phyloP scores from a whole-genome alignment of 2,888 invertebrate species.

The Polylopha cassiicola region DNA sequence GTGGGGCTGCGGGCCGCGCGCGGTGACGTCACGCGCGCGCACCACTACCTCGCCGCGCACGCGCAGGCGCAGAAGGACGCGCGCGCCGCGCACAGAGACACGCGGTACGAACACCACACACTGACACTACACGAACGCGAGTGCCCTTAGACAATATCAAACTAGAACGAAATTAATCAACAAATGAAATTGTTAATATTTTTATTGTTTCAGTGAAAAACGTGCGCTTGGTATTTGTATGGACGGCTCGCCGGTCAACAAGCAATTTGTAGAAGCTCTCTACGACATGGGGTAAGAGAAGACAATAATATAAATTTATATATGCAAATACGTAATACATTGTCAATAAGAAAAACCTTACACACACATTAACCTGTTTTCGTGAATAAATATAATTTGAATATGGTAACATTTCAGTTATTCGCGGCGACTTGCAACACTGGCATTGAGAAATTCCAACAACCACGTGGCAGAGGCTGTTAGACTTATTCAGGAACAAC shows the following conservation, averaged over 20 bases:
- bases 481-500: constrained; percentile 79
- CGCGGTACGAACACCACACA: not conserved
- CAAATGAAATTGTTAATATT: too few species aligned
- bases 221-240: constrained; percentile 76
- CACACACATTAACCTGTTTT: too few species aligned
- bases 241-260: constrained; percentile 76
- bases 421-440: constrained; percentile 71
- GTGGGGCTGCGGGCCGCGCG: constrained; percentile 52
- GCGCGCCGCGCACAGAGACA: constrained; percentile 47
- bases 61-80: constrained; percentile 71
- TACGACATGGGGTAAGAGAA: constrained; percentile 87
- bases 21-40: constrained; percentile 45
- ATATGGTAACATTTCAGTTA: too few species aligned
- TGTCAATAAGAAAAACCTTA: too few species aligned
- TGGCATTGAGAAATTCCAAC: constrained; percentile 80
- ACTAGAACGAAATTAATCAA: too few species aligned
- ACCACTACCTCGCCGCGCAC: constrained; percentile 73
- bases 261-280: constrained; percentile 70
- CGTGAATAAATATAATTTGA: too few species aligned
- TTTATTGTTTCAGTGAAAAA: constrained; percentile 54
- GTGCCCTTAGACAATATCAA: too few species aligned
- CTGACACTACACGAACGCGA: too few species aligned
- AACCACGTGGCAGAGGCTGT: constrained; percentile 84
- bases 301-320: too few species aligned
- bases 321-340: too few species aligned